Percentiles rank a stretch among this genome's conserved stretches.
These are phyloP conservation scores for Hoplostethus mediterraneus DNA, from an alignment of 2,797 vertebrate species.

Conservation along the genomic window DNA sequence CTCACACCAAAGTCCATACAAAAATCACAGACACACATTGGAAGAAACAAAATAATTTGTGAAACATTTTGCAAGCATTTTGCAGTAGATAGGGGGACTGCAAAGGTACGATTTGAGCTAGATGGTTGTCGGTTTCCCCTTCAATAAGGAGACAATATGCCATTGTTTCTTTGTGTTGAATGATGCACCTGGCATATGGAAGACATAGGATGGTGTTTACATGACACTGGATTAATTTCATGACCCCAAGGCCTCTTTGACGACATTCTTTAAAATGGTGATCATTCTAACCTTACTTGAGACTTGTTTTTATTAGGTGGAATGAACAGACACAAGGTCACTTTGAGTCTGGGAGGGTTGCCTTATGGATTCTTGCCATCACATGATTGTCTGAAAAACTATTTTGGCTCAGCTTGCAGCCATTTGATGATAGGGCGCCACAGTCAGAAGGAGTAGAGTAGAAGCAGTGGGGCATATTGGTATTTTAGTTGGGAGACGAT, in stretches of 20 bases:
- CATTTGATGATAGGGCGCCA: slow-evolving; percentile 1
- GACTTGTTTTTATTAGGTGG: slow-evolving; percentile 8
- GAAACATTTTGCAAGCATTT: slow-evolving; percentile 89
- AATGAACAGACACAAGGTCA: background rate
- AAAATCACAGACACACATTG: slow-evolving; percentile 63
- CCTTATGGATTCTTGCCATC: background rate
- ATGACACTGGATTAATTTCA: slow-evolving; percentile 27
- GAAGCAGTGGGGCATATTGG: background rate
- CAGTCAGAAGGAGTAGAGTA: background rate
- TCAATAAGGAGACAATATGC: slow-evolving; percentile 50
- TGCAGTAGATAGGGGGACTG: slow-evolving; percentile 71
- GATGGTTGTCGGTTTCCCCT: slow-evolving; percentile 49
- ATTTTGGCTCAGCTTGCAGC: slow-evolving; percentile 33
- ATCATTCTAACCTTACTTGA: background rate
- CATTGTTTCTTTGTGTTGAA: slow-evolving; percentile 45
- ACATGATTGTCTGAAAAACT: slow-evolving; percentile 26
- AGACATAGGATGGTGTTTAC: slow-evolving; percentile 45
- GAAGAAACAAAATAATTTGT: slow-evolving; percentile 67
- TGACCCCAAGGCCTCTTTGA: slow-evolving; percentile 35
- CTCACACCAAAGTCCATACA: slow-evolving; percentile 55
- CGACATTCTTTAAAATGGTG: slow-evolving; percentile 1
- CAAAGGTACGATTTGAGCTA: slow-evolving; percentile 74
- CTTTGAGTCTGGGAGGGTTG: background rate
- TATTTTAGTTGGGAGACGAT: background rate
- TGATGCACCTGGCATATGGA: slow-evolving; percentile 41